Base-by-base conservation (phyloP, 2,113 vertebrate species). In the Grantiella picta region DNA sequence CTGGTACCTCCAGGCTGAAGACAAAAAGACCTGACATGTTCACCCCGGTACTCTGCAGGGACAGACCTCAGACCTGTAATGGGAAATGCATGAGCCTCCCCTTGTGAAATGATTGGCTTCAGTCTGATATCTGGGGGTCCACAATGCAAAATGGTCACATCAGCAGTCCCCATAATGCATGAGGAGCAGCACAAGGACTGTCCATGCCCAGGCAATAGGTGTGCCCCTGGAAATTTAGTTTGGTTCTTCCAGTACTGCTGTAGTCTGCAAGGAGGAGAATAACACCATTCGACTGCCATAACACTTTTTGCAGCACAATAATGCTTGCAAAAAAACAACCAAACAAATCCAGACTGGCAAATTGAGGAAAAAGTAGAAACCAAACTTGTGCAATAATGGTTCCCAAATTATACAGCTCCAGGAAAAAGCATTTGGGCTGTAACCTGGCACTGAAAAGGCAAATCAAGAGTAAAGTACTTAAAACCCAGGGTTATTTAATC, bases 121-220 rank as follows among this genome's bases (percentile, higher is more conserved):
- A 31, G 24, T 66, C 73, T 73, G 28, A 24, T 33, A 2, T 27
- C 59, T 65, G 7, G 13, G 23, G 25, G 12, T 69, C 40, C 57
- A 5, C 10, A 27, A 19, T 27, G 8, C 3, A 28, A 54, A 81
- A 7, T 11, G 3, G 21, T 66, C 38, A 8, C 0, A 2, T 19
- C 54, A 64, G 36, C 47, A 84, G 31, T 12, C 10, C 27, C 29
- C 38, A 4, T 5, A 50, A 70, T 3, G 23, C 22, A 31, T 35
- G 5, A 5, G 36, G 61, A 38, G 9, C 45, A 60, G 44, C 27
- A 68, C n/a, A 69, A 86, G 27, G 47, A 50, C 36, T 44, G 47
- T 28, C 49, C 12, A 17, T 8, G 12, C 36, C 35, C 38, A 76
- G 9, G 59, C 15, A 65, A 5, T 24, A 59, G 10, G 7, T 22